A percentile compares a stretch with the other conserved stretches of the same genome.
phyloP scores from a whole-genome alignment of 2,113 vertebrate species.

The Amphiprion ocellaris region DNA sequence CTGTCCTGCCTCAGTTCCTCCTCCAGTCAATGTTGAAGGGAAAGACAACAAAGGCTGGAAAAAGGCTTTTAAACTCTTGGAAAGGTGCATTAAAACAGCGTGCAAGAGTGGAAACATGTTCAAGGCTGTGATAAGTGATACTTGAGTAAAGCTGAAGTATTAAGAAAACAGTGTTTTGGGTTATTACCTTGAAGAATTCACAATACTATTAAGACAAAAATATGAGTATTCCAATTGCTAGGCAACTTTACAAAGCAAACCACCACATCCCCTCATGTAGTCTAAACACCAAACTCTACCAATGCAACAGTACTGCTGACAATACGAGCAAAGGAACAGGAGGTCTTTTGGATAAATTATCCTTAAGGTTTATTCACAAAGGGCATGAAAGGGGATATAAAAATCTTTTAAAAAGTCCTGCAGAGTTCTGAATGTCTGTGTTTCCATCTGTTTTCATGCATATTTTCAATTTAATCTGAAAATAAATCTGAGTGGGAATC shows the following conservation, averaged over 20 bases:
- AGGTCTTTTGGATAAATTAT: neutral
- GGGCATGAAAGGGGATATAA: neutral
- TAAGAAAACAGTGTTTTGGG: slow-evolving; percentile 27
- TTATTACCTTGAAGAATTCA: slow-evolving; percentile 23
- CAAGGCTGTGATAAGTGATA: slow-evolving; percentile 26
- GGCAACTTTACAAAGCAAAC: slow-evolving; percentile 21
- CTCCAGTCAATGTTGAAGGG: slow-evolving; percentile 2
- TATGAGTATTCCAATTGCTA: neutral
- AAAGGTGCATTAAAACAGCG: slow-evolving; percentile 21
- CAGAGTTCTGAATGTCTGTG: neutral
- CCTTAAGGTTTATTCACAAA: neutral
- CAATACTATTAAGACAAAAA: slow-evolving; percentile 4
- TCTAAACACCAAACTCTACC: slow-evolving; percentile 21
- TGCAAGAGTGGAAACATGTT: slow-evolving; percentile 18
- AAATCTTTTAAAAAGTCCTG: slow-evolving; percentile 7
- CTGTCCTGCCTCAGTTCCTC: slow-evolving; percentile 9
- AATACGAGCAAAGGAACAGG: neutral
- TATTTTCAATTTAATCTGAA: neutral
- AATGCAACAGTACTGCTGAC: neutral
- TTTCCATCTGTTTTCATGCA: neutral
- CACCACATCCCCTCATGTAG: neutral
- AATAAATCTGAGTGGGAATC: neutral
- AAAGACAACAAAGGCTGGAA: slow-evolving; percentile 11
- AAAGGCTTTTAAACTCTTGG: slow-evolving; percentile 11
- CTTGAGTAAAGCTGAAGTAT: slow-evolving; percentile 3